Conservation (phyloP, 2,888 invertebrate genomes). For the Venusia cambrica region DNA sequence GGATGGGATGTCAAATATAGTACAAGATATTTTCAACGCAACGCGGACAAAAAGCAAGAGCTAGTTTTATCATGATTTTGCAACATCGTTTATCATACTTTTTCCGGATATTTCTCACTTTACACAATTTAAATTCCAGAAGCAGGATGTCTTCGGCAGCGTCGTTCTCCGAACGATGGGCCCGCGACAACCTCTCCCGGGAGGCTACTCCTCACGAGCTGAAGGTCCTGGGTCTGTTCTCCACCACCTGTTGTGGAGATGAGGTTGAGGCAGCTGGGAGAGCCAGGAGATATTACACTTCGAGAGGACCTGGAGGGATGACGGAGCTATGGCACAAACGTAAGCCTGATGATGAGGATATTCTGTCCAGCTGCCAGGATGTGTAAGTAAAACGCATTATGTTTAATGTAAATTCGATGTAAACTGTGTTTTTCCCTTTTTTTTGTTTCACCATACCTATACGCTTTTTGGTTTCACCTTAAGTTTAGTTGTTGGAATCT, state of each 20-base stretch:
- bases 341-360: constrained; percentile 69
- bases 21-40: too few relatives aligned
- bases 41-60: too few relatives aligned
- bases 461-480: too few relatives aligned
- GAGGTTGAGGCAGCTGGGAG: constrained; percentile 61
- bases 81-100: neutral
- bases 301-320: constrained; percentile 63
- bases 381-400: constrained; percentile 50
- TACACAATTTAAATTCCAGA: constrained; percentile 35
- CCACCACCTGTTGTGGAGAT: constrained; percentile 56
- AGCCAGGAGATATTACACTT: constrained; percentile 62
- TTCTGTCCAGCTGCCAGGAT: constrained; percentile 72
- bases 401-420: too few relatives aligned
- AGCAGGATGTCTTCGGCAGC: constrained; percentile 72
- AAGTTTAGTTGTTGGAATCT: too few relatives aligned
- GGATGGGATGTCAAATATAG: too few relatives aligned
- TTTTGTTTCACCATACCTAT: neutral
- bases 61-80: constrained; percentile 1
- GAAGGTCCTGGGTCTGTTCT: constrained; percentile 54
- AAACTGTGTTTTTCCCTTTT: neutral
- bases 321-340: constrained; percentile 67
- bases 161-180: constrained; percentile 77
- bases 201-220: constrained; percentile 55
- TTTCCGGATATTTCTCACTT: neutral
- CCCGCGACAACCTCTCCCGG: constrained; percentile 65